phyloP scores from a whole-genome alignment of 2,113 vertebrate species.

The Plotosus lineatus region DNA sequence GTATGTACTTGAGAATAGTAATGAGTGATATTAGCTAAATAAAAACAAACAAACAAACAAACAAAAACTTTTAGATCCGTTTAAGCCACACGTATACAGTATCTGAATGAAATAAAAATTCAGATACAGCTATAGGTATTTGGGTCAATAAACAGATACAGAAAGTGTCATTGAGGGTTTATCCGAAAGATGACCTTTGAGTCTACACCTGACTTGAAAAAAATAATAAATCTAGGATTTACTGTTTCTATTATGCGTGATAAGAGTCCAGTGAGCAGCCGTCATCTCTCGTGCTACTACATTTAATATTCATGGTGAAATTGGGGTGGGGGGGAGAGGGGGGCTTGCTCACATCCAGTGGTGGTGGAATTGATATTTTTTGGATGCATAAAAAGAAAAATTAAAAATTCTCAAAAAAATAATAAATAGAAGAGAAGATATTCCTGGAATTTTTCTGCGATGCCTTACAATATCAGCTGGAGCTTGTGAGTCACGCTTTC shows the following conservation, averaged over 20 bases:
- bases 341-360: neutral
- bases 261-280: neutral
- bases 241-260: neutral
- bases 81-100: neutral
- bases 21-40: no score
- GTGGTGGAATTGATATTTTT: neutral
- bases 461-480: neutral
- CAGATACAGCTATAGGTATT: neutral
- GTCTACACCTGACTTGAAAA: neutral
- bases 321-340: neutral
- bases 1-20: no score
- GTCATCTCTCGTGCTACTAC: neutral
- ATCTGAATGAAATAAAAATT: neutral
- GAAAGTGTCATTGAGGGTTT: neutral
- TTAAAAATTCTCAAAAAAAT: neutral
- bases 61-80: no score
- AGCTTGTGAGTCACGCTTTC: slow-evolving; percentile 18
- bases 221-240: neutral
- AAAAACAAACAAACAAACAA: no score
- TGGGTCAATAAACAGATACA: neutral
- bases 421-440: neutral
- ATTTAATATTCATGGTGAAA: neutral
- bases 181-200: neutral
- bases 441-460: neutral
- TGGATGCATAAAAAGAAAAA: neutral